phyloP scores from a whole-genome alignment of 92 coral and sea anemone species.

The Epizoanthus stellaris region DNA sequence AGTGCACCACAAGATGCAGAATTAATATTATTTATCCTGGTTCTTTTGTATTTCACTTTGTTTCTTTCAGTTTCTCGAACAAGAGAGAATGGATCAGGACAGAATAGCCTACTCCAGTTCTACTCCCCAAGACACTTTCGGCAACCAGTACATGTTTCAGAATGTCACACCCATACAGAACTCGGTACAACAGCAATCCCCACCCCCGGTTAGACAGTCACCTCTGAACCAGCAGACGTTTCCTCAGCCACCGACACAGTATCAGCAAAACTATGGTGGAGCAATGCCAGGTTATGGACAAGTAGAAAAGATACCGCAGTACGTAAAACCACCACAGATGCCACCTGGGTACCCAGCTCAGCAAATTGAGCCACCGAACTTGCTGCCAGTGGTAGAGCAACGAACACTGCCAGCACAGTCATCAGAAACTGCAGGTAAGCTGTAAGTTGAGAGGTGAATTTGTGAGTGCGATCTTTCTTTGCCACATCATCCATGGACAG shows the following conservation, averaged over 20 bases:
- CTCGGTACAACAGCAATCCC: not conserved
- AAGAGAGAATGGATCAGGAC: slow-evolving; percentile 30
- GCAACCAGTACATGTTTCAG: slow-evolving; percentile 41
- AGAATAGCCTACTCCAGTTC: slow-evolving; percentile 18
- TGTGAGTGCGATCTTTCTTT: too few relatives aligned
- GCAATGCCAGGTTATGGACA: slow-evolving; percentile 15
- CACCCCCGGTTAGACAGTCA: slow-evolving; percentile 7
- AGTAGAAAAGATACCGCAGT: not conserved
- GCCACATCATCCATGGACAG: not conserved
- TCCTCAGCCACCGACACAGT: not conserved
- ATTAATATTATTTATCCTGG: too few relatives aligned
- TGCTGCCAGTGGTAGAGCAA: not conserved
- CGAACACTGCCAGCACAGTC: not conserved
- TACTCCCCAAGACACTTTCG: not conserved
- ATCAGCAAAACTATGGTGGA: not conserved
- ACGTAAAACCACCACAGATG: slow-evolving; percentile 3
- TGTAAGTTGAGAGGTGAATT: not conserved
- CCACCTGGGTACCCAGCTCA: not conserved
- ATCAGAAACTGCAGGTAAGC: slow-evolving; percentile 24
- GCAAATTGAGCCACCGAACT: not conserved
- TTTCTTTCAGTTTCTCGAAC: slow-evolving; percentile 30
- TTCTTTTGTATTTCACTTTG: not conserved
- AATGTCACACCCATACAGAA: slow-evolving; percentile 18
- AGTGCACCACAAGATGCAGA: too few relatives aligned
- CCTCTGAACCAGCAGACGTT: slow-evolving; percentile 21